These are phyloP conservation scores for Athalia circularis DNA, from an alignment of 2,888 invertebrate genomes.

Conservation along the genomic window DNA sequence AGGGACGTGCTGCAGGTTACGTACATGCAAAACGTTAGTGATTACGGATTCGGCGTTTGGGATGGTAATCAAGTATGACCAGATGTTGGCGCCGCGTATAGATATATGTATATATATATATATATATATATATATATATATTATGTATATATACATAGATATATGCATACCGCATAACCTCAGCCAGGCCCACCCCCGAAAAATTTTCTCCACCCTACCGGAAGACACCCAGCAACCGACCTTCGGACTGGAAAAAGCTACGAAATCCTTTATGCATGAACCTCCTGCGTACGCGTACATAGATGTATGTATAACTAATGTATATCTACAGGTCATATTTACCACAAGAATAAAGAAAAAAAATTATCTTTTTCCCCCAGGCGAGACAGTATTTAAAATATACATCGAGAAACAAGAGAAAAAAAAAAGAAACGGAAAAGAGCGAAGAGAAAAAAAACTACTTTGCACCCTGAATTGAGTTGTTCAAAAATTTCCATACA, in stretches of 20 bases:
- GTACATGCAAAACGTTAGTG: slow-evolving; percentile 55
- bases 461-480: no score
- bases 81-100: slow-evolving; percentile 53
- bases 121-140: no score
- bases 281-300: slow-evolving; percentile 23
- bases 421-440: no score
- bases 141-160: no score
- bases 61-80: slow-evolving; percentile 59
- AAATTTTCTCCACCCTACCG: slow-evolving; percentile 8
- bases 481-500: no score
- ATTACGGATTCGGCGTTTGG: slow-evolving; percentile 54
- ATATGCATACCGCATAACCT: slow-evolving; percentile 16
- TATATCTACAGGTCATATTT: background rate
- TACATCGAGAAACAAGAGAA: no score
- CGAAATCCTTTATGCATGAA: slow-evolving; percentile 44
- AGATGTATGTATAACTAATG: background rate
- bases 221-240: slow-evolving; percentile 39
- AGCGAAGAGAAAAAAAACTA: no score
- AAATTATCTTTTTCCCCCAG: no score
- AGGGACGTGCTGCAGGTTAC: slow-evolving; percentile 24
- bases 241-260: slow-evolving; percentile 38
- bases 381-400: no score
- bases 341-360: no score
- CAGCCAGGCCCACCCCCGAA: slow-evolving; percentile 4
- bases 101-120: background rate